These are phyloP conservation scores for Morpho deidamia DNA, from an alignment of 2,888 invertebrate species.

Conservation along the genomic window DNA sequence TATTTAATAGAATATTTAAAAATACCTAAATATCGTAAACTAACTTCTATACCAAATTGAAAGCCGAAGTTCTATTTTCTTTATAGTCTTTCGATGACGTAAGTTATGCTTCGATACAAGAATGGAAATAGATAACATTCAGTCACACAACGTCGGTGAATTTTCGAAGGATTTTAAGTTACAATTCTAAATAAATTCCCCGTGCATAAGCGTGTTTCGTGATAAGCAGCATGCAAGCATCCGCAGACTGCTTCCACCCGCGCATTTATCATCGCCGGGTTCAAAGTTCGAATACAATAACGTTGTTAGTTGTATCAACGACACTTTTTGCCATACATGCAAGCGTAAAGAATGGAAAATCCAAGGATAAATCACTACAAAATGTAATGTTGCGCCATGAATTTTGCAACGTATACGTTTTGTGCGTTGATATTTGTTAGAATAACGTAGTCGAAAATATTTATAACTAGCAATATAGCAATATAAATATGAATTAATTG, in stretches of 20 bases:
- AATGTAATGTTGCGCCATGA: constrained; percentile 8
- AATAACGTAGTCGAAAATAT: background rate
- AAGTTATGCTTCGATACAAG: constrained; percentile 17
- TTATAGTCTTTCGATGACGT: constrained; percentile 11
- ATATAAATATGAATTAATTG: too few species aligned
- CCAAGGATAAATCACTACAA: constrained; percentile 16
- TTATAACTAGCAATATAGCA: background rate
- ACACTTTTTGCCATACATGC: constrained; percentile 28
- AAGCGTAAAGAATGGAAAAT: constrained; percentile 19
- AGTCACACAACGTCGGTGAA: constrained; percentile 21
- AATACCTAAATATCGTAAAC: too few species aligned
- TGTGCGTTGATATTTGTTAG: background rate
- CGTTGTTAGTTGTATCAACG: constrained; percentile 34
- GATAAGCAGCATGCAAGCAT: constrained; percentile 57
- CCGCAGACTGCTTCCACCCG: constrained; percentile 38
- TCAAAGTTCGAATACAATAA: constrained; percentile 60
- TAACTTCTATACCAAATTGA: background rate
- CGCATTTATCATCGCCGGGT: constrained; percentile 56
- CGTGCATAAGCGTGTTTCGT: constrained; percentile 35
- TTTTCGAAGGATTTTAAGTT: constrained; percentile 27
- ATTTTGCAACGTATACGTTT: constrained; percentile 4
- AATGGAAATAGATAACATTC: constrained; percentile 25
- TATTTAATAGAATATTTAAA: too few species aligned
- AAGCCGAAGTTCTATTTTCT: constrained; percentile 7
- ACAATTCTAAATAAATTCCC: constrained; percentile 36